Percentiles rank a stretch among this genome's conserved stretches.
These are phyloP conservation scores for Gavialis gangeticus DNA, from an alignment of 2,113 vertebrate genomes.

Conservation along the genomic window DNA sequence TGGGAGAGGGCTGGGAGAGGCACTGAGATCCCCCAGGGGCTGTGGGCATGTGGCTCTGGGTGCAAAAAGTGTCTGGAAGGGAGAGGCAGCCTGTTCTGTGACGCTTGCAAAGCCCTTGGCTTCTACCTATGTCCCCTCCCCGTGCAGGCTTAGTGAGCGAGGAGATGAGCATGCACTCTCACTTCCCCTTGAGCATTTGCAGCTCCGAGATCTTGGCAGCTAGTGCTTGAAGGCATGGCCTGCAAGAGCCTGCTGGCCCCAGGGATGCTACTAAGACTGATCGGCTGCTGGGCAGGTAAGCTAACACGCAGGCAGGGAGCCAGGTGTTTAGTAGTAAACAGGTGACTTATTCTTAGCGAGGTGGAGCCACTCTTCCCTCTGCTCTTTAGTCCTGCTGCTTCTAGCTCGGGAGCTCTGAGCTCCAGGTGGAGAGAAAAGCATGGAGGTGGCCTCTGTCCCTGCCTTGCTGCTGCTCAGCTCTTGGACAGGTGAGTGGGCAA, in stretches of 20 bases:
- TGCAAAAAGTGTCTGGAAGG: too few relatives aligned
- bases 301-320: background rate
- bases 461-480: too few relatives aligned
- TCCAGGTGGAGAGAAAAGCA: too few relatives aligned
- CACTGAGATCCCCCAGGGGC: too few relatives aligned
- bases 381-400: too few relatives aligned
- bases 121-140: background rate
- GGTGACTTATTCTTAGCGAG: background rate
- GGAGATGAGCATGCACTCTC: background rate
- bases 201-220: background rate
- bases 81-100: background rate
- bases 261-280: slow-evolving; percentile 7
- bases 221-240: background rate
- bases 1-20: too few relatives aligned
- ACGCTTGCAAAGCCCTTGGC: background rate
- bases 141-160: background rate
- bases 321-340: background rate
- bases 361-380: too few relatives aligned
- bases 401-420: too few relatives aligned
- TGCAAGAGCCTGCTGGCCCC: background rate
- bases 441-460: too few relatives aligned
- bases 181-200: background rate
- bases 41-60: too few relatives aligned
- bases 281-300: slow-evolving; percentile 35
- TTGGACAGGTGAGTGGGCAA: too few relatives aligned